phyloP scores from a whole-genome alignment of 2,797 vertebrate species.

The Pipistrellus pygmaeus region DNA sequence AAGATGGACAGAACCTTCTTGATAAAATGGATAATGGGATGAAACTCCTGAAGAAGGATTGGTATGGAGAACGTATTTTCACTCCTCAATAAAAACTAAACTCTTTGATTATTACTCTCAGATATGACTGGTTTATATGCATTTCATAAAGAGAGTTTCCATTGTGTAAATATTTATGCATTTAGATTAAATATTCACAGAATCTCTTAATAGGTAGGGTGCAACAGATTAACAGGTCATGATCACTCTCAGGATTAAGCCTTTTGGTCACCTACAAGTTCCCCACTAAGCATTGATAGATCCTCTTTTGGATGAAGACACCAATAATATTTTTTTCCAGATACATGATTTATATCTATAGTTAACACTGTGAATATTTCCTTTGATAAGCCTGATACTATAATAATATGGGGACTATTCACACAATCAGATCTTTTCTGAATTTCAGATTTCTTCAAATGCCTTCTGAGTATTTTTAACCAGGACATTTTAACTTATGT shows the following conservation, averaged over 20 bases:
- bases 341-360: not conserved
- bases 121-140: not conserved
- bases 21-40: not conserved
- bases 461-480: not conserved
- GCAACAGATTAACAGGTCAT: not conserved
- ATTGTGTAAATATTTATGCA: not conserved
- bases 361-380: not conserved
- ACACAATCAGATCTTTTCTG: not conserved
- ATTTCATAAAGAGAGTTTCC: not conserved
- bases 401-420: not conserved
- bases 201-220: not conserved
- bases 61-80: not conserved
- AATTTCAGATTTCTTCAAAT: slow-evolving; percentile 23
- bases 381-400: slow-evolving; percentile 1
- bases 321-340: not conserved
- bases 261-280: not conserved
- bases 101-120: not conserved
- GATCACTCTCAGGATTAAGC: not conserved
- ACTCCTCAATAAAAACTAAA: not conserved
- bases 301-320: not conserved
- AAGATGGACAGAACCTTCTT: not conserved
- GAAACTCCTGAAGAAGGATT: not conserved
- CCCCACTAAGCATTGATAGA: not conserved
- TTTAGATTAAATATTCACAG: not conserved
- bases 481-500: not conserved